Evolutionary conservation across 2,888 invertebrate genomes (phyloP).

Genomic region (Noctua comes): DNA sequence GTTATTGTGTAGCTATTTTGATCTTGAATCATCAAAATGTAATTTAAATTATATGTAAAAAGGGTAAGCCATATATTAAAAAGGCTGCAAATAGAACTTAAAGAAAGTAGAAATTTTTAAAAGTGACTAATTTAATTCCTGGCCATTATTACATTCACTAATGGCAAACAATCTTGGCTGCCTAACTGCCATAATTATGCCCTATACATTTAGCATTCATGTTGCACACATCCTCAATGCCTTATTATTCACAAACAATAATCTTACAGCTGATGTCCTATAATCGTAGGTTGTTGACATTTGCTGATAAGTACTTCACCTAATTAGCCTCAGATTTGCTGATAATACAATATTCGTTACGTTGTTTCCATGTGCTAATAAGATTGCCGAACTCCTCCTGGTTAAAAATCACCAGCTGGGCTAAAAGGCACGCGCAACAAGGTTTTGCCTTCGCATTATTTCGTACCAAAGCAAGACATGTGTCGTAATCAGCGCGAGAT

Average conservation of each 20-base stretch:
- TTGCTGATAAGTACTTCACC: conserved; percentile 36
- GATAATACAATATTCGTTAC: conserved; percentile 22
- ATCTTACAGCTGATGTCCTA: conserved; percentile 52
- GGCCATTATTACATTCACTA: background rate
- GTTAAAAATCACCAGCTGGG: background rate
- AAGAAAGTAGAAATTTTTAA: background rate
- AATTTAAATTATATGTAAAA: background rate
- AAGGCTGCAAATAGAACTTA: background rate
- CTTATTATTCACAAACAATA: conserved; percentile 33
- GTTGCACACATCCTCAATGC: conserved; percentile 2
- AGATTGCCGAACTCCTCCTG: background rate
- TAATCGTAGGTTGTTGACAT: conserved; percentile 56
- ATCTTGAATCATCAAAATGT: background rate
- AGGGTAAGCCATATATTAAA: background rate
- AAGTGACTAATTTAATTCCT: background rate
- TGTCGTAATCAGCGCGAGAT: background rate
- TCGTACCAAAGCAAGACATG: background rate
- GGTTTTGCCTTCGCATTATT: background rate
- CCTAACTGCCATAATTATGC: background rate
- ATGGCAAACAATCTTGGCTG: background rate
- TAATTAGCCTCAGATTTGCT: conserved; percentile 36
- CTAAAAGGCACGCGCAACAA: background rate
- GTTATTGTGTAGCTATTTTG: background rate
- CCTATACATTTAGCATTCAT: background rate
- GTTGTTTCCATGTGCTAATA: background rate